phyloP scores from a whole-genome alignment of 30 jellyfish, hydroid and myxozoan species.

The Catostylus mosaicus region DNA sequence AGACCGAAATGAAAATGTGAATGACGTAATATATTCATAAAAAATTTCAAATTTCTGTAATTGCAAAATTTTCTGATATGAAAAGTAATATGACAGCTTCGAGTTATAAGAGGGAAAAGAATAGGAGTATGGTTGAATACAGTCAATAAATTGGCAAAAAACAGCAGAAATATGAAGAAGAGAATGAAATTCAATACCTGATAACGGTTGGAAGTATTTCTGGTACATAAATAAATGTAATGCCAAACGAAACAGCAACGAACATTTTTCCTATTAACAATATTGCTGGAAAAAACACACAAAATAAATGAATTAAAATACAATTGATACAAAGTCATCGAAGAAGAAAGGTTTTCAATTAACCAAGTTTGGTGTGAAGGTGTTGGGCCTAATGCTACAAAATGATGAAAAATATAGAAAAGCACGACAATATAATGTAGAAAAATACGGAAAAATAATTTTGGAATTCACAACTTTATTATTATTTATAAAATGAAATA shows the following conservation, averaged over 20 bases:
- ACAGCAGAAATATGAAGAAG: neutral
- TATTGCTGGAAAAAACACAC: conserved; percentile 43
- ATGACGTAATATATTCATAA: neutral
- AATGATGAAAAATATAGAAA: neutral
- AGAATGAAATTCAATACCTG: too few relatives aligned
- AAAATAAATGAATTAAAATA: too few relatives aligned
- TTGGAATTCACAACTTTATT: neutral
- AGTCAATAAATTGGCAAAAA: neutral
- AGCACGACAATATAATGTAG: neutral
- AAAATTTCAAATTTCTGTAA: neutral
- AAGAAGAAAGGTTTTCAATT: neutral
- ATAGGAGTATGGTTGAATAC: neutral
- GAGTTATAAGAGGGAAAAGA: neutral
- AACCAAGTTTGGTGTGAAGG: too few relatives aligned
- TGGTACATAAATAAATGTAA: conserved; percentile 32
- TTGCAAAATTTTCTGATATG: neutral
- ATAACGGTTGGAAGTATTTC: conserved; percentile 65
- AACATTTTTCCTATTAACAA: conserved; percentile 56
- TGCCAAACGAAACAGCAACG: conserved; percentile 48
- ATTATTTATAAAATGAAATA: too few relatives aligned
- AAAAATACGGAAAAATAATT: neutral
- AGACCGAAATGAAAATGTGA: too few relatives aligned
- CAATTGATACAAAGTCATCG: neutral
- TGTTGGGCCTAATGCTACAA: neutral
- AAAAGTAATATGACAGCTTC: too few relatives aligned